Conservation (phyloP, 2,888 invertebrate species). For the Lasioglossum vierecki region DNA sequence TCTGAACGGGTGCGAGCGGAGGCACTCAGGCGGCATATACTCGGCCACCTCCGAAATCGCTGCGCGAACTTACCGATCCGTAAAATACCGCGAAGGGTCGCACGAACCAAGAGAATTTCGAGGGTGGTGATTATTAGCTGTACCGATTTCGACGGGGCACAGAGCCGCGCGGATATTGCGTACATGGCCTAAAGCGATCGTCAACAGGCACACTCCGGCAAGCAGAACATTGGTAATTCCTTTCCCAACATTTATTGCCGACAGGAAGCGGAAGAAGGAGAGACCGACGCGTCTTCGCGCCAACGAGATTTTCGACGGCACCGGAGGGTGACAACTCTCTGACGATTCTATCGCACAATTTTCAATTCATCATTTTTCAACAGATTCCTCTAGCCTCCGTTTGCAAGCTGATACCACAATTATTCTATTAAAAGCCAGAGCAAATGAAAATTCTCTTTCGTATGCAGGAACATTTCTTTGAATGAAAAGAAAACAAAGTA, state of each 20-base stretch:
- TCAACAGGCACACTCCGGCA: conserved; percentile 20
- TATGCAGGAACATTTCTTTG: too few relatives aligned
- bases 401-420: neutral
- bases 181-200: conserved; percentile 54
- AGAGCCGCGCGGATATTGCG: conserved; percentile 58
- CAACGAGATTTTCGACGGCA: conserved; percentile 14
- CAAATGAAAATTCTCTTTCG: too few relatives aligned
- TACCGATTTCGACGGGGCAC: conserved; percentile 71
- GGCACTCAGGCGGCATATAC: conserved; percentile 44
- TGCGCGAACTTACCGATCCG: conserved; percentile 77
- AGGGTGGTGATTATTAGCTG: conserved; percentile 82
- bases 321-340: neutral
- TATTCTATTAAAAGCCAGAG: neutral
- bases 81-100: conserved; percentile 77
- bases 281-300: conserved; percentile 18
- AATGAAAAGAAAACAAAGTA: too few relatives aligned
- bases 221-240: conserved; percentile 22
- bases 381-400: neutral
- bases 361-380: neutral
- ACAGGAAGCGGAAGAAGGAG: conserved; percentile 4
- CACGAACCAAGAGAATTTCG: conserved; percentile 68
- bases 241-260: conserved; percentile 15
- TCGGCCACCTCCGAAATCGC: conserved; percentile 68
- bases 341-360: neutral
- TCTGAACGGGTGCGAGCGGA: conserved; percentile 52